Evolutionary conservation across 1,140 invertebrate genomes (phyloP), one percentile per base, ranked within the genome.

Genomic region (Anadara kagoshimensis): DNA sequence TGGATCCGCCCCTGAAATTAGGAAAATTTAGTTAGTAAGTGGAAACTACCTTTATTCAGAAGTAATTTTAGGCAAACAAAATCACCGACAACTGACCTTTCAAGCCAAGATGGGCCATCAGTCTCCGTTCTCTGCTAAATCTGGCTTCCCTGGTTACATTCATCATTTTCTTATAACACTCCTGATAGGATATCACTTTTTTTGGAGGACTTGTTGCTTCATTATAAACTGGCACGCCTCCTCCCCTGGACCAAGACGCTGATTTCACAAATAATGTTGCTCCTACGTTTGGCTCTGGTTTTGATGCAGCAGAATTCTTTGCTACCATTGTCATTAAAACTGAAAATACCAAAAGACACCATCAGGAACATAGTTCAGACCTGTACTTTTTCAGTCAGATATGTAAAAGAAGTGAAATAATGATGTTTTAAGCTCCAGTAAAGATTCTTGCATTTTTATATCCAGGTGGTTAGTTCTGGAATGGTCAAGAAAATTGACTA

Each of bases 81-180:
- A n/a, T n/a, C n/a, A n/a, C n/a, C n/a, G 7, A 36, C 2, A 36
- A 59, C 62, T 68, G 51, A 87, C 85, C 81, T 85, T 83, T 86
- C 26, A 87, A 36, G 24, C 85, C 85, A 45, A 87, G 54, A 70
- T 87, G 85, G 43, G 83, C 71, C 79, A 85, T 80, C 0, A 87
- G 75, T 45, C 84, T 44, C 62, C 78, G 83, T 66, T 86, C 85
- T 66, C 84, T 61, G 4, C 66, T 78, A 16, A 41, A 47, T 51
- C 79, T 72, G 20, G 63, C 79, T 29, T 75, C 73, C 22, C 29
- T 36, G 10, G 68, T 65, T 3, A 53, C 41, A 14, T 66, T 62
- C 20, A 54, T 41, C 22, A 62, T 67, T 22, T 59, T 44, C n/a
- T 22, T 51, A 14, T 56, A 63, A 41, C 73, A 75, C 20, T 75